Conservation (phyloP, 23 tunicate genomes). For the Diplosoma virens region DNA sequence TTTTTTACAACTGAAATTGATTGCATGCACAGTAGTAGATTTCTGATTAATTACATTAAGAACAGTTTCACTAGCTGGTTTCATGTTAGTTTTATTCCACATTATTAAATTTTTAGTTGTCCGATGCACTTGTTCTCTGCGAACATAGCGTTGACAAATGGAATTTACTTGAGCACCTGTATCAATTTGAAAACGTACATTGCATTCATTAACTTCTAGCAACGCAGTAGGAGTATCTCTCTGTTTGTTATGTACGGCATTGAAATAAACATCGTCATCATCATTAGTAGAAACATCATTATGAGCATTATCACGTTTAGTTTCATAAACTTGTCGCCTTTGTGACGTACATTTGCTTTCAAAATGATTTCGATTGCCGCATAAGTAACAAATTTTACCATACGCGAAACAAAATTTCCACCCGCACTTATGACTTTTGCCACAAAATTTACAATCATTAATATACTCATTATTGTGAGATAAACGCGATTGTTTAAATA, state of each 20-base stretch:
- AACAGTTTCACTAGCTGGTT: conserved; percentile 16
- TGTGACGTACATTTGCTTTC: background rate
- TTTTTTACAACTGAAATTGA: conserved; percentile 29
- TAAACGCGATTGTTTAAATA: too few species aligned
- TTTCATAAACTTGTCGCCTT: background rate
- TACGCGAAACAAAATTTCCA: background rate
- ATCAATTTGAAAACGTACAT: conserved; percentile 25
- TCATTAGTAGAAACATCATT: background rate
- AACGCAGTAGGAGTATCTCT: background rate
- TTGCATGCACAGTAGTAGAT: background rate
- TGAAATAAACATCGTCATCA: conserved; percentile 9
- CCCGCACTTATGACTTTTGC: background rate
- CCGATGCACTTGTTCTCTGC: conserved; percentile 15
- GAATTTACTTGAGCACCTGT: conserved; percentile 27
- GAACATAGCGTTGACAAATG: conserved; percentile 16
- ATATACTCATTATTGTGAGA: too few species aligned
- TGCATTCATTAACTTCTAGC: conserved; percentile 7
- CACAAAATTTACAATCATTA: background rate
- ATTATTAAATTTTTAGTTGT: background rate
- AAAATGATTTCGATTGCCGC: background rate
- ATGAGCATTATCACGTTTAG: background rate
- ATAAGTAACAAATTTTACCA: background rate
- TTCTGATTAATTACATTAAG: conserved; percentile 5
- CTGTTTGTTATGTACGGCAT: background rate
- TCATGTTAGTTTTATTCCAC: conserved; percentile 25